Percentiles rank a stretch among this genome's conserved stretches.
phyloP scores from a whole-genome alignment of 2,888 invertebrate species.

The Acutogordius australiensis region DNA sequence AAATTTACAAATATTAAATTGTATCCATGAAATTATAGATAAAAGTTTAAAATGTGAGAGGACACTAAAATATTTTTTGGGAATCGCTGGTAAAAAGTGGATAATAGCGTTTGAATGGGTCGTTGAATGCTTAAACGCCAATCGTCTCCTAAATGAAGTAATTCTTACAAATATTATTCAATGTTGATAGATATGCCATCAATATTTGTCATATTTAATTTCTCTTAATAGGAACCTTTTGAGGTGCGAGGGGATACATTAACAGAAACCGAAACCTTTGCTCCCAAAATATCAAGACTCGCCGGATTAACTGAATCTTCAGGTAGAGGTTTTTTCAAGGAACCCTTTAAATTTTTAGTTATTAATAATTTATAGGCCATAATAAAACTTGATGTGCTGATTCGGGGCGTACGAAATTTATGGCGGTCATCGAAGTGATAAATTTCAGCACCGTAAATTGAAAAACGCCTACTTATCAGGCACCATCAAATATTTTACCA shows the following conservation, averaged over 20 bases:
- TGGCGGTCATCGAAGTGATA: no score
- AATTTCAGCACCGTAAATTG: no score
- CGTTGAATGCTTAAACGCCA: background rate
- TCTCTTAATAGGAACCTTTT: background rate
- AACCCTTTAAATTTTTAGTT: no score
- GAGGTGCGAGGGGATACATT: background rate
- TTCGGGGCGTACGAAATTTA: no score
- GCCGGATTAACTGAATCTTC: no score
- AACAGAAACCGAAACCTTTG: background rate
- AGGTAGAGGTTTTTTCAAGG: no score
- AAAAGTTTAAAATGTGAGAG: background rate
- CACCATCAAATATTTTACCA: no score
- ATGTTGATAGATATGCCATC: no score
- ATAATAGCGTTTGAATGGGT: background rate
- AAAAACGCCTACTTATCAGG: no score
- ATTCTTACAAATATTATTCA: background rate
- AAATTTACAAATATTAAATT: background rate
- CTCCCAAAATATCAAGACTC: background rate
- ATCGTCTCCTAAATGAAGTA: background rate
- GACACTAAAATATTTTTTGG: constrained; percentile 3
- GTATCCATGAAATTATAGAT: background rate
- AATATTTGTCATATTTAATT: background rate
- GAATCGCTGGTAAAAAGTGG: constrained; percentile 3
- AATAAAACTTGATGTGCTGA: no score
- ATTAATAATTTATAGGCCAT: no score